phyloP scores from a whole-genome alignment of 2,797 vertebrate genomes.

The Nothura maculosa region DNA sequence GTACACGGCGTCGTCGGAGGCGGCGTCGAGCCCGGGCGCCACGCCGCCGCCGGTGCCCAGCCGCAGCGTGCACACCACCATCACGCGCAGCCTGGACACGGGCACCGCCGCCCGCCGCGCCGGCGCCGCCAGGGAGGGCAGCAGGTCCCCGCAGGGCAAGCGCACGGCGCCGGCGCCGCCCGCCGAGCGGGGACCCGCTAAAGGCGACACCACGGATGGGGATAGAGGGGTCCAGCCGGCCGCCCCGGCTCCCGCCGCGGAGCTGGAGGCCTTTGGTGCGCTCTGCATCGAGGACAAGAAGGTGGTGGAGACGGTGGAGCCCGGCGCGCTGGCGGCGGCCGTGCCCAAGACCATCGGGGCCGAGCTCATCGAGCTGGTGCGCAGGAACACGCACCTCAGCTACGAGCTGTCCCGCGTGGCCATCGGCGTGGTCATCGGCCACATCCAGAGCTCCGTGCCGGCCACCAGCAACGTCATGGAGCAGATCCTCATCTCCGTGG shows the following conservation, averaged over 20 bases:
- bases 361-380: slow-evolving; percentile 95
- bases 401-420: slow-evolving; percentile 96
- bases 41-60: slow-evolving; percentile 94
- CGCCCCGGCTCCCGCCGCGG: not conserved
- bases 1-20: slow-evolving; percentile 87
- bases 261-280: slow-evolving; percentile 78
- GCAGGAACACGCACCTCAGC: slow-evolving; percentile 95
- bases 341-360: slow-evolving; percentile 92
- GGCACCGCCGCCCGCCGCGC: not conserved
- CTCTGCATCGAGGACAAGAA: slow-evolving; percentile 77
- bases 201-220: no score
- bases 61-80: slow-evolving; percentile 82
- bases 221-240: not conserved
- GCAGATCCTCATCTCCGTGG: slow-evolving; percentile 93
- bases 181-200: not conserved
- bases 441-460: slow-evolving; percentile 91
- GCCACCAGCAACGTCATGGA: slow-evolving; percentile 88
- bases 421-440: slow-evolving; percentile 93
- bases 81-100: slow-evolving; percentile 70
- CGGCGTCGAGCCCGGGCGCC: slow-evolving; percentile 87
- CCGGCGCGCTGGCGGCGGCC: not conserved
- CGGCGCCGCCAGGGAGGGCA: slow-evolving; percentile 53
- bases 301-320: slow-evolving; percentile 10
- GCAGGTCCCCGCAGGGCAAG: slow-evolving; percentile 72
- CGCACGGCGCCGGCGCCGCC: slow-evolving; percentile 48